Conservation (phyloP, 2,113 vertebrate genomes). For the Myxocyprinus asiaticus region DNA sequence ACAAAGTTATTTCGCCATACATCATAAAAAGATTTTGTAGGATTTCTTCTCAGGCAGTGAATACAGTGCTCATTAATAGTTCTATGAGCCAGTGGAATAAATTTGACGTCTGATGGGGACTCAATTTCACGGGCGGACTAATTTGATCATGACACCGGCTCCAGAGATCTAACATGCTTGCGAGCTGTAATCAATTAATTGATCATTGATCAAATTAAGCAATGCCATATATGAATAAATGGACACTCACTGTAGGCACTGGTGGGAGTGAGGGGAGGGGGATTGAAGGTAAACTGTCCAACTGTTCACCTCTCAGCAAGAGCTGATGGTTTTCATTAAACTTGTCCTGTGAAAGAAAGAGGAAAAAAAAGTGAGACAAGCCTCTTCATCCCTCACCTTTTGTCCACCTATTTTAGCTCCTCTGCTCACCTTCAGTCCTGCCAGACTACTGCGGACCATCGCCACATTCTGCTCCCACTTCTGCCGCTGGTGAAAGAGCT, state of each 20-base stretch:
- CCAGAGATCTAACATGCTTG: no score
- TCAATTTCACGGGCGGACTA: no score
- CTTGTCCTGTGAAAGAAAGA: slow-evolving; percentile 67
- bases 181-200: no score
- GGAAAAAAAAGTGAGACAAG: background rate
- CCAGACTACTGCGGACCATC: slow-evolving; percentile 51
- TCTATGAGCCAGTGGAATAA: no score
- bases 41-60: no score
- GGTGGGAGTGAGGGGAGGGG: slow-evolving; percentile 78
- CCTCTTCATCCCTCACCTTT: background rate
- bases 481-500: slow-evolving; percentile 43
- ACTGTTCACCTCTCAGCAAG: slow-evolving; percentile 80
- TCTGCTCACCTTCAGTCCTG: slow-evolving; percentile 53
- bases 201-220: no score
- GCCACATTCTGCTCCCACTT: slow-evolving; percentile 68
- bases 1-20: no score
- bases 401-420: background rate
- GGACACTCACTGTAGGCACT: slow-evolving; percentile 72
- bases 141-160: no score
- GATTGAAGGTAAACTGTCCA: slow-evolving; percentile 84
- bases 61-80: no score
- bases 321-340: slow-evolving; percentile 85
- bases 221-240: background rate
- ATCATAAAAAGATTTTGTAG: no score
- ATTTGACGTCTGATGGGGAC: no score